phyloP scores from a whole-genome alignment of 2,888 invertebrate species.

The Dynastes hyllus region DNA sequence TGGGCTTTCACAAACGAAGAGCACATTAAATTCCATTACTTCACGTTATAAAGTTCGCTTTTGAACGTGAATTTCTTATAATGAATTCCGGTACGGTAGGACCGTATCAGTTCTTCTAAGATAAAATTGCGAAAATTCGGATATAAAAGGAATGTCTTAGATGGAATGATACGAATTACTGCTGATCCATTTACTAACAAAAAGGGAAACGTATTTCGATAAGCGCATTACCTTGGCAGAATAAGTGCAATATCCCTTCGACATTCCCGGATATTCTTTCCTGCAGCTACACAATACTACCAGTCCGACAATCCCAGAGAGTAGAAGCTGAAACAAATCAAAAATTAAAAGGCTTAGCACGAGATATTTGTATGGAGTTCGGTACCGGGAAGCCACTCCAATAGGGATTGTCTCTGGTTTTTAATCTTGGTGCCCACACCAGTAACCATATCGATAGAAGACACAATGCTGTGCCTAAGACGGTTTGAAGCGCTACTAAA shows the following conservation, averaged over 20 bases:
- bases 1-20: not conserved
- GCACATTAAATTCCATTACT: constrained; percentile 7
- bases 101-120: not conserved
- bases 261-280: constrained; percentile 70
- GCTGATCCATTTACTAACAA: constrained; percentile 63
- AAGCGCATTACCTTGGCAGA: constrained; percentile 66
- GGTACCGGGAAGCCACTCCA: constrained; percentile 78
- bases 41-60: not conserved
- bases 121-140: not conserved
- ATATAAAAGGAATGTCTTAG: not conserved
- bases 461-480: constrained; percentile 74
- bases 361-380: constrained; percentile 58
- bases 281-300: constrained; percentile 69
- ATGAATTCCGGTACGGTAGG: not conserved
- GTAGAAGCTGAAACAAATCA: constrained; percentile 63
- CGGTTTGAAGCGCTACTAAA: constrained; percentile 72
- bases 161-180: not conserved
- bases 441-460: constrained; percentile 76
- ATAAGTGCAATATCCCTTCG: constrained; percentile 67
- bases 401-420: constrained; percentile 77
- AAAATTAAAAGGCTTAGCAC: constrained; percentile 4
- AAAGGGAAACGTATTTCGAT: constrained; percentile 21
- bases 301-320: constrained; percentile 69
- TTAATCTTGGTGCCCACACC: constrained; percentile 76
- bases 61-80: not conserved